A percentile compares a stretch with the other conserved stretches of the same genome.
These are phyloP conservation scores for Styela clava DNA, from an alignment of 23 tunicate genomes.

Conservation along the genomic window DNA sequence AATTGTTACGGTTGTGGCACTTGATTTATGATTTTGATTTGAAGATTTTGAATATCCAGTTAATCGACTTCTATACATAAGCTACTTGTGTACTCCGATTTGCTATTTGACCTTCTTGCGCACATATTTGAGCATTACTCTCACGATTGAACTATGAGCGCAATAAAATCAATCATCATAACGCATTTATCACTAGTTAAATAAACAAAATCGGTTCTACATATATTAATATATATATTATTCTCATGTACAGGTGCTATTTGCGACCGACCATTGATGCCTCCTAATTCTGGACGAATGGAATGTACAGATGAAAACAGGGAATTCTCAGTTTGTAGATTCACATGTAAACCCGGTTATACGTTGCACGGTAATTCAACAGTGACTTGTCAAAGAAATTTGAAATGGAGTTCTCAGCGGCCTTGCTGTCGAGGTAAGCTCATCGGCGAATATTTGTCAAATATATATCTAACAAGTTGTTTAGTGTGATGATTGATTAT, in stretches of 20 bases:
- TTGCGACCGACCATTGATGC: constrained; percentile 29
- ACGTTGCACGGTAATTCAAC: constrained; percentile 24
- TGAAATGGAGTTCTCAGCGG: constrained; percentile 40
- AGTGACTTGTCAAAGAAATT: constrained; percentile 30
- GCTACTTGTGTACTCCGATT: no score
- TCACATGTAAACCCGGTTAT: constrained; percentile 43
- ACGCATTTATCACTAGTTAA: no score
- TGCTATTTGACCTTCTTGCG: no score
- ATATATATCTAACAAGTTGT: neutral
- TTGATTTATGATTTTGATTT: no score
- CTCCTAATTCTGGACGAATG: constrained; percentile 45
- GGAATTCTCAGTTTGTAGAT: constrained; percentile 33
- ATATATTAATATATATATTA: no score
- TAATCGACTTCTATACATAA: no score
- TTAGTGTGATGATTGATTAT: neutral
- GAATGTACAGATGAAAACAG: constrained; percentile 45
- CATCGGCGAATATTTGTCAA: neutral
- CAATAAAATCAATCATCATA: no score
- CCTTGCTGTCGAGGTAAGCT: constrained; percentile 54
- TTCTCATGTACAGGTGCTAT: constrained; percentile 56
- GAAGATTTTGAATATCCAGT: no score
- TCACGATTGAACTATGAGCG: no score
- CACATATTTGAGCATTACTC: no score
- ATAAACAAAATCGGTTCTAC: no score
- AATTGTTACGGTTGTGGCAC: no score